Conservation (phyloP, 2,113 vertebrate species). For the Motacilla tschutschensis region DNA sequence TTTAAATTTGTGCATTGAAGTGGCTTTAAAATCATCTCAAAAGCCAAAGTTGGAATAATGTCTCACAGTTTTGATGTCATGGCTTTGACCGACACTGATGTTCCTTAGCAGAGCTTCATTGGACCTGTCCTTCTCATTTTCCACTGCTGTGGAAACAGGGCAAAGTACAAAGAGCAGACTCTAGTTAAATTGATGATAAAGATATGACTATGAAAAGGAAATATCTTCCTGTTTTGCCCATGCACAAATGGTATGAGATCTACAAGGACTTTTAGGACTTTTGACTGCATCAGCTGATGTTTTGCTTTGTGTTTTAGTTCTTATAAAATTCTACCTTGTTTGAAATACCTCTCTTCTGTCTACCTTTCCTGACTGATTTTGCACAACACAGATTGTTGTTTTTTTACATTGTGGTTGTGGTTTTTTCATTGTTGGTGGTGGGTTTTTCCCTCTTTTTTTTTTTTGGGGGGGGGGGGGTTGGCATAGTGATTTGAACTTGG, state of each 20-base stretch:
- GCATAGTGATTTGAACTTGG: too few species aligned
- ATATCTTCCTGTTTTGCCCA: not conserved
- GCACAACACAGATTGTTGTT: too few species aligned
- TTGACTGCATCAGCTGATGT: not conserved
- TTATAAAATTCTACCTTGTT: not conserved
- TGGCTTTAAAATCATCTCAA: not conserved
- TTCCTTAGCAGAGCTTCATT: not conserved
- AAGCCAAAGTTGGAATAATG: not conserved
- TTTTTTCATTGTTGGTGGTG: too few species aligned
- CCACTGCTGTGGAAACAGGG: not conserved
- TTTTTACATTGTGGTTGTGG: too few species aligned
- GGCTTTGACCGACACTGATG: not conserved
- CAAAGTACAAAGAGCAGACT: not conserved
- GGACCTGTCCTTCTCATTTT: not conserved
- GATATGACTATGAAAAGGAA: not conserved
- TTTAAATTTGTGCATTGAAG: not conserved
- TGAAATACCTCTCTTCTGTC: not conserved
- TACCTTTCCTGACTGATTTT: too few species aligned
- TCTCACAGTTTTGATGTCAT: not conserved
- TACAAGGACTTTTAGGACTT: not conserved
- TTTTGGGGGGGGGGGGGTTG: too few species aligned
- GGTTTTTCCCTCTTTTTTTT: too few species aligned
- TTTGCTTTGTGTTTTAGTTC: not conserved
- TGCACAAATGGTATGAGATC: not conserved
- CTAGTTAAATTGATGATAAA: not conserved